Percentiles rank a stretch among this genome's conserved stretches.
Evolutionary conservation across 2,888 invertebrate genomes (phyloP).

Genomic region (Ochropleura plecta): DNA sequence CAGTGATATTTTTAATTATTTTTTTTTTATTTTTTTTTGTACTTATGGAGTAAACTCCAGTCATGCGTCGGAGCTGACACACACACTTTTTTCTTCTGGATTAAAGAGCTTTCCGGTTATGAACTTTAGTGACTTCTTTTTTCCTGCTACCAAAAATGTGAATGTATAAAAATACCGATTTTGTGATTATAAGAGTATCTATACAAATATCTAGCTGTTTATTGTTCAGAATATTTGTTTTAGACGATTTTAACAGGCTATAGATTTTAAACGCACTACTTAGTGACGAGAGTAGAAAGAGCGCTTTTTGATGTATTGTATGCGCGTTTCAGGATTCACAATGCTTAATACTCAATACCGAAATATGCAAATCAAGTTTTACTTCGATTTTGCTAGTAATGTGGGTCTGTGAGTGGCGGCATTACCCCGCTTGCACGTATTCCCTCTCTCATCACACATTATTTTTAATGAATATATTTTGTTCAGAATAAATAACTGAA

Average conservation of each 20-base stretch:
- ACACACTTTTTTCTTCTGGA: too few species aligned
- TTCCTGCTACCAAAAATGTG: conserved; percentile 1
- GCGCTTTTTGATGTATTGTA: background rate
- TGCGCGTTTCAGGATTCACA: background rate
- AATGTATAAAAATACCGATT: background rate
- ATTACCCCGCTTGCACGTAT: too few species aligned
- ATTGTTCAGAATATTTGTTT: background rate
- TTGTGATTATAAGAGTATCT: background rate
- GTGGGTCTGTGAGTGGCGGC: too few species aligned
- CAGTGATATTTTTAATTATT: too few species aligned
- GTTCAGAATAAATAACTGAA: too few species aligned
- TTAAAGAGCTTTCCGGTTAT: conserved; percentile 15
- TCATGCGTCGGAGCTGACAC: too few species aligned
- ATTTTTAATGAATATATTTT: too few species aligned
- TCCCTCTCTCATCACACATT: too few species aligned
- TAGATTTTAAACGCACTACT: background rate
- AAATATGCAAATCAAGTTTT: background rate
- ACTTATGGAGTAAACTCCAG: too few species aligned
- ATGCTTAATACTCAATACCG: background rate
- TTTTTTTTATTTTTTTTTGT: too few species aligned
- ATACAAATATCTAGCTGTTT: background rate
- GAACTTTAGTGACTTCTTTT: conserved; percentile 25
- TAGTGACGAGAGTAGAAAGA: background rate
- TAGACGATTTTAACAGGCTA: background rate
- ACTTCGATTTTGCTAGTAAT: too few species aligned